phyloP scores from a whole-genome alignment of 1,140 invertebrate genomes.

The Aphelenchoides avenae region DNA sequence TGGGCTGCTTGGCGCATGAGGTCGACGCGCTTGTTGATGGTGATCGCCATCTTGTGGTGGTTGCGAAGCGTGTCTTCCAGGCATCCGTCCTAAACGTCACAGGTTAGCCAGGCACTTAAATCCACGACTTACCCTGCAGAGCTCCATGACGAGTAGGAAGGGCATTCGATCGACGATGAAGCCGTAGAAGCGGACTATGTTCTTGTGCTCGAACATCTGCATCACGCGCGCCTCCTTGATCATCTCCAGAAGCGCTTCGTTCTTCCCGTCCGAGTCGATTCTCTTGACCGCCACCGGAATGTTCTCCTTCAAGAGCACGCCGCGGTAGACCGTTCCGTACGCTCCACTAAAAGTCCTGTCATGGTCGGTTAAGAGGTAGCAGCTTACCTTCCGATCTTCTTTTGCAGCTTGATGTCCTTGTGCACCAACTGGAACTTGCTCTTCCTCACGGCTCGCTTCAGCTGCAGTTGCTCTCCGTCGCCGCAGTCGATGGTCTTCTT shows the following conservation, averaged over 20 bases:
- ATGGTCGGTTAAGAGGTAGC: too few relatives aligned
- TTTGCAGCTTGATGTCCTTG: slow-evolving; percentile 35
- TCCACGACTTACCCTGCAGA: slow-evolving; percentile 35
- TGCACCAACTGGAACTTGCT: slow-evolving; percentile 40
- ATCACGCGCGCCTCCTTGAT: slow-evolving; percentile 52
- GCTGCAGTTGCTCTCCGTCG: too few relatives aligned
- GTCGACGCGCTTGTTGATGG: slow-evolving; percentile 16
- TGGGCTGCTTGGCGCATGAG: slow-evolving; percentile 41
- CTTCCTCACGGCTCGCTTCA: slow-evolving; percentile 31
- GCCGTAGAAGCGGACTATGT: slow-evolving; percentile 50
- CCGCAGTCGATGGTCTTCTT: too few relatives aligned
- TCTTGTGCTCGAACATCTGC: slow-evolving; percentile 48
- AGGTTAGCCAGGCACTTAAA: background rate
- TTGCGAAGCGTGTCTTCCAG: slow-evolving; percentile 44
- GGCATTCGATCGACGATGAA: slow-evolving; percentile 44
- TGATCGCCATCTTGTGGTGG: slow-evolving; percentile 3
- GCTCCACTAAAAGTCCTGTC: too few relatives aligned
- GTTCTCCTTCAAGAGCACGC: slow-evolving; percentile 21
- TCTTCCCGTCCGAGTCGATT: slow-evolving; percentile 45
- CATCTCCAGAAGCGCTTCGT: slow-evolving; percentile 43
- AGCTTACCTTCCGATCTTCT: slow-evolving; percentile 54
- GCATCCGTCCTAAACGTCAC: slow-evolving; percentile 34
- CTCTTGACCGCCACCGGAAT: slow-evolving; percentile 40
- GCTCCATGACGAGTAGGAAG: slow-evolving; percentile 49
- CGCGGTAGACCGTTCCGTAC: slow-evolving; percentile 49